These are phyloP conservation scores for Aurelia coerulea DNA, from an alignment of 30 jellyfish, hydroid and myxozoan species.

Conservation along the genomic window DNA sequence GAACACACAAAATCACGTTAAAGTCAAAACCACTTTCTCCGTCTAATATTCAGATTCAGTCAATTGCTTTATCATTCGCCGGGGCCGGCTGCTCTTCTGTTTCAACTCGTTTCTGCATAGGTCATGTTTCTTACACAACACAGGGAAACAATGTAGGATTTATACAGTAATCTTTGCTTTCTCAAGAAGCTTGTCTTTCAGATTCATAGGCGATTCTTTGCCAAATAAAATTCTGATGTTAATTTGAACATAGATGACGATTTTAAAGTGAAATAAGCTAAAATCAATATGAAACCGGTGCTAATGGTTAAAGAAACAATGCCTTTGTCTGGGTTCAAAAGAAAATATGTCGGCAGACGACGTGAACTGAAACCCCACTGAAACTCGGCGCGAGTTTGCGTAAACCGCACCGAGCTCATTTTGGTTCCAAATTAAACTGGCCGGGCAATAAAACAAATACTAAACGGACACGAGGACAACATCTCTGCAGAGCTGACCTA, in stretches of 20 bases:
- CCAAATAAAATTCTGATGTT: not conserved
- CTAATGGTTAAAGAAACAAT: not conserved
- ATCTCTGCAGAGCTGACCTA: no score
- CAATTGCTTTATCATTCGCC: no score
- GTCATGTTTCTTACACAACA: constrained; percentile 27
- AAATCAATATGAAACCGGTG: not conserved
- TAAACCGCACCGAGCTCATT: not conserved
- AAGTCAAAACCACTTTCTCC: no score
- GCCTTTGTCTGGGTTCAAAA: not conserved
- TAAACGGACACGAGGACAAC: no score
- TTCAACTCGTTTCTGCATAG: not conserved
- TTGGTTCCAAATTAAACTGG: no score
- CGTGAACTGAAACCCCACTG: no score
- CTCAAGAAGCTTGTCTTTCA: constrained; percentile 12
- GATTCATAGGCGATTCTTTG: not conserved
- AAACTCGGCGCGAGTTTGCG: not conserved
- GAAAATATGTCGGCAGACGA: not conserved
- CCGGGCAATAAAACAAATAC: no score
- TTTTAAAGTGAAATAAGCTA: not conserved
- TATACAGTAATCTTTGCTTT: constrained; percentile 26
- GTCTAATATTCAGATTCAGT: no score
- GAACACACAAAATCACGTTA: not conserved
- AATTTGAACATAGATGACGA: not conserved
- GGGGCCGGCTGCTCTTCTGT: no score
- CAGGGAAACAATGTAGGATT: constrained; percentile 57